A percentile compares a stretch with the other conserved stretches of the same genome.
These are phyloP conservation scores for Monochamus alternatus DNA, from an alignment of 2,888 invertebrate genomes.

Conservation along the genomic window DNA sequence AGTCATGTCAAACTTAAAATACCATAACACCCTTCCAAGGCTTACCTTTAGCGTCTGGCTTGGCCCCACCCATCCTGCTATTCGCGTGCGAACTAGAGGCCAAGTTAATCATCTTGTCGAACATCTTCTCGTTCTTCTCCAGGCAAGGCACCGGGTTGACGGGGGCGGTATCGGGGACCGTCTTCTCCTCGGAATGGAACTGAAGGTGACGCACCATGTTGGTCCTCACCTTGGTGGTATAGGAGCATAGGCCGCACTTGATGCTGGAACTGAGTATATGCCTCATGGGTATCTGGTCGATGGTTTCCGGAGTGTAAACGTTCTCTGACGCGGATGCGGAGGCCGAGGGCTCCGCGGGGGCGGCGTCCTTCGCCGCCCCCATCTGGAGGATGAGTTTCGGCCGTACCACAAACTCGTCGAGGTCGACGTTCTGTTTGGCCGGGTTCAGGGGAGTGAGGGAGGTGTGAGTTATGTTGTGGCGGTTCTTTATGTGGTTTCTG, in stretches of 20 bases:
- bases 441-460: slow-evolving; percentile 71
- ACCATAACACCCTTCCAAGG: too few species aligned
- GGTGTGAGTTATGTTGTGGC: slow-evolving; percentile 71
- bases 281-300: slow-evolving; percentile 77
- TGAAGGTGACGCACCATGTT: slow-evolving; percentile 83
- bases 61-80: slow-evolving; percentile 68
- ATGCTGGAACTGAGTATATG: slow-evolving; percentile 76
- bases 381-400: slow-evolving; percentile 59
- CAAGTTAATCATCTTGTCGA: slow-evolving; percentile 89
- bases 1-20: too few species aligned
- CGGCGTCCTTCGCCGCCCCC: slow-evolving; percentile 36
- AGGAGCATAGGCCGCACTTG: slow-evolving; percentile 76
- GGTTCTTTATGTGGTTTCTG: slow-evolving; percentile 72
- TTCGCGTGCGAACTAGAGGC: slow-evolving; percentile 78
- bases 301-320: slow-evolving; percentile 75
- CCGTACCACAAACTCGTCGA: slow-evolving; percentile 72
- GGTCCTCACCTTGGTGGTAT: slow-evolving; percentile 77
- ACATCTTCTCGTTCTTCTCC: slow-evolving; percentile 84
- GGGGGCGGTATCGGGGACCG: slow-evolving; percentile 79
- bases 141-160: slow-evolving; percentile 89
- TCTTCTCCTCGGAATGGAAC: slow-evolving; percentile 76
- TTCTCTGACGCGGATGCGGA: slow-evolving; percentile 33
- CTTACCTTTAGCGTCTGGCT: slow-evolving; percentile 54
- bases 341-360: slow-evolving; percentile 29
- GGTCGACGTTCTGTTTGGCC: slow-evolving; percentile 69